Base-by-base conservation (phyloP, 2,888 invertebrate genomes). In the Julus scanicus region DNA sequence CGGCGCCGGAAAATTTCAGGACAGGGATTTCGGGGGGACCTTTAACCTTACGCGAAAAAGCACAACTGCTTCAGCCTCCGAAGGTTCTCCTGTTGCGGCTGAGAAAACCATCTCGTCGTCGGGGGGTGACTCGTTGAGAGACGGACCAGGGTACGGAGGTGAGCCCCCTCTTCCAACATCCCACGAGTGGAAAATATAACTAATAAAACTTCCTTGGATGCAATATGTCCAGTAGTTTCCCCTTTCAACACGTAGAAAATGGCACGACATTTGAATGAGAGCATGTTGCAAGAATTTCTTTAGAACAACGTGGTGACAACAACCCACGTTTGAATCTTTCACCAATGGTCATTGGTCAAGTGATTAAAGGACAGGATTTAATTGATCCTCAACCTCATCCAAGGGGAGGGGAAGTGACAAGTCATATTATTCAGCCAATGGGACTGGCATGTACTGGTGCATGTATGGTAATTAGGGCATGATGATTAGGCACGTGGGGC, bases 101-200 rank as follows among this genome's bases (percentile, higher is more conserved):
- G 63, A 63, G 15, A 84, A 84, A 84, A 84, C 15, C 84, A 17
- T 37, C 39, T 39, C 84, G n/a, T 63, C 63, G 63, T 6, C 63
- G n/a, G 63, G 63, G 63, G 44, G 39, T 84, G 84, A 84, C 39
- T 5, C 84, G 84, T 11, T 84, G 84, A 84, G 84, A 84, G 84
- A 84, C 84, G 84, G 84, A 84, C 84, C 39, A 39, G 84, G 84
- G 84, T 44, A 39, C 44, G 84, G 84, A 84, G 84, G 84, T 84
- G 44, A 84, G 84, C 84, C 20, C n/a, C 20, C n/a, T 63, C n/a
- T n/a, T 63, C 63, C 20, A 63, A 49, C 29, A 49, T 13, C 11
- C 49, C 9, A 49, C 49, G 49, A 13, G 4, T 5, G 20, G 20
- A 20, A 63, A 63, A 63, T 15, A 17, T 5, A 57, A 15, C 5